phyloP scores from a whole-genome alignment of 2,113 vertebrate species.

The Gambusia holbrooki region DNA sequence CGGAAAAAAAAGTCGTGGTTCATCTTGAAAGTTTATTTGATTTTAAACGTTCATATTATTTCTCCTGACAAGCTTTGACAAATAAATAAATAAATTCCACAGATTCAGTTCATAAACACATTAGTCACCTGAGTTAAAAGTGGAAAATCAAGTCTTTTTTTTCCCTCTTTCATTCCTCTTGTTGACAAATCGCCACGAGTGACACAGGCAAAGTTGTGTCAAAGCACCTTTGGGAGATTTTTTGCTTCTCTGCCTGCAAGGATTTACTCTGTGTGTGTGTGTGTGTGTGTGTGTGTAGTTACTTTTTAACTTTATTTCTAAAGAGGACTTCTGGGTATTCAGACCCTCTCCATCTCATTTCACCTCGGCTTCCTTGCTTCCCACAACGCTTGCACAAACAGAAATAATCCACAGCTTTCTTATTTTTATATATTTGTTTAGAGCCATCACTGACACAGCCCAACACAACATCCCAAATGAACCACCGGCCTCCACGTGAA shows the following conservation, averaged over 20 bases:
- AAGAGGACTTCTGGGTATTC: constrained; percentile 15
- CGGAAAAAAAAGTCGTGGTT: constrained; percentile 37
- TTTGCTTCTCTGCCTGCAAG: constrained; percentile 9
- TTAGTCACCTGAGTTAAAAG: constrained; percentile 2
- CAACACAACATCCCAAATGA: background rate
- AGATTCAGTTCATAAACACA: constrained; percentile 22
- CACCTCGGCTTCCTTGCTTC: constrained; percentile 23
- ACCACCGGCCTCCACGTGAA: background rate
- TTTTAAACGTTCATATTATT: constrained; percentile 38
- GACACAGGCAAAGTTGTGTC: constrained; percentile 14
- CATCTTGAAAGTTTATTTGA: constrained; percentile 39
- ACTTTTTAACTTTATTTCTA: constrained; percentile 13
- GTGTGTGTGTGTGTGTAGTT: background rate
- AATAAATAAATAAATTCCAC: constrained; percentile 23
- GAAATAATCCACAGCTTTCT: background rate
- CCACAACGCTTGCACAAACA: background rate
- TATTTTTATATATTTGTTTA: background rate
- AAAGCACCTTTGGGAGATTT: constrained; percentile 15
- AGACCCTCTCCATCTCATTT: constrained; percentile 24
- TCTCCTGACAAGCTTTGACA: constrained; percentile 36
- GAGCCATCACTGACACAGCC: background rate
- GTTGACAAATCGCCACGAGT: constrained; percentile 2
- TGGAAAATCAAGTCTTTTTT: constrained; percentile 17
- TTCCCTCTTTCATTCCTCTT: constrained; percentile 10
- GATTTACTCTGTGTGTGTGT: constrained; percentile 3